These are phyloP conservation scores for Ictalurus punctatus DNA, from an alignment of 2,113 vertebrate species.

Conservation along the genomic window DNA sequence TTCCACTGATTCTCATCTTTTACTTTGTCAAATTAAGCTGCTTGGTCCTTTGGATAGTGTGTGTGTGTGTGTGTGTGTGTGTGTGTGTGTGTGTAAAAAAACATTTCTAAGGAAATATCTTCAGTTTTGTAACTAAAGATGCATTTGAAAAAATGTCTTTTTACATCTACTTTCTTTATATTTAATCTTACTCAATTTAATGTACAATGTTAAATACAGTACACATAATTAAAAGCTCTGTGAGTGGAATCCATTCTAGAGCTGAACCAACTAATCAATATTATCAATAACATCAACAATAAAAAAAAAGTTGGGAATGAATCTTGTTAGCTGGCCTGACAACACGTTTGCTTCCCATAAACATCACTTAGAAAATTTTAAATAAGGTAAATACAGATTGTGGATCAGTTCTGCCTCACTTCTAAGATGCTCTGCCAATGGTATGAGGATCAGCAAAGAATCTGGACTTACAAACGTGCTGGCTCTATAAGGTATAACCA, in stretches of 20 bases:
- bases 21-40: conserved; percentile 18
- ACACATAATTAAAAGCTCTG: no score
- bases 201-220: no score
- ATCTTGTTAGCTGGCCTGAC: no score
- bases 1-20: neutral
- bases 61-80: neutral
- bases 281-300: neutral
- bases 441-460: neutral
- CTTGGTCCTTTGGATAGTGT: neutral
- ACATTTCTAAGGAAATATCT: neutral
- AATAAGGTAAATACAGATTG: no score
- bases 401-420: neutral
- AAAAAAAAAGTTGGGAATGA: neutral
- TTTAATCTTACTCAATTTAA: no score
- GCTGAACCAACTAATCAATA: no score
- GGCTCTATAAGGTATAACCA: neutral
- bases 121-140: neutral
- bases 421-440: neutral
- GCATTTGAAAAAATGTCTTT: neutral
- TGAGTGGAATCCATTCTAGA: neutral
- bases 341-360: no score
- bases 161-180: neutral
- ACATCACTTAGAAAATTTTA: no score
- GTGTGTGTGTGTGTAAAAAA: neutral
- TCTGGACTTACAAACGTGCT: neutral